Evolutionary conservation across 2,797 vertebrate genomes (phyloP).

Genomic region (Cuculus canorus): DNA sequence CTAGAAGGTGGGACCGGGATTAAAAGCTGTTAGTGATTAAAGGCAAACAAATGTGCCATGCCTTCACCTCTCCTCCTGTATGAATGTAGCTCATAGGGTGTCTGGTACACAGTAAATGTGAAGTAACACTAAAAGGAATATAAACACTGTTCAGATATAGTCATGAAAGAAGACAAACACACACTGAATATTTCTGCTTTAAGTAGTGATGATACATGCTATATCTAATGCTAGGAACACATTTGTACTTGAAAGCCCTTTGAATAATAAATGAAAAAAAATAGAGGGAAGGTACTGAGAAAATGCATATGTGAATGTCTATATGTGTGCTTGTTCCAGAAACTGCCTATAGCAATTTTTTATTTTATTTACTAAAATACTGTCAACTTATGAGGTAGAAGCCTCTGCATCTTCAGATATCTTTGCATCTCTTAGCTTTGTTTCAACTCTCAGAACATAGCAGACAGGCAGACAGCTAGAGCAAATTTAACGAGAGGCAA

Average conservation of each 20-base stretch:
- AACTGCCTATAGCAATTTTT: neutral
- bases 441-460: neutral
- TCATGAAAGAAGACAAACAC: neutral
- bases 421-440: neutral
- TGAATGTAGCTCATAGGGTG: neutral
- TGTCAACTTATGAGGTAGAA: neutral
- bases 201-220: neutral
- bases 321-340: neutral
- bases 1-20: neutral
- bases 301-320: neutral
- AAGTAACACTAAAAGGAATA: neutral
- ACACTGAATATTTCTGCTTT: neutral
- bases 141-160: neutral
- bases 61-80: neutral
- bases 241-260: neutral
- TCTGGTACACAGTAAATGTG: neutral
- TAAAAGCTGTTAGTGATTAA: neutral
- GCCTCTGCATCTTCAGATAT: neutral
- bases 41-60: fast-evolving
- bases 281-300: neutral
- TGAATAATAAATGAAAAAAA: neutral
- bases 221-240: neutral
- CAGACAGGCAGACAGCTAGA: neutral
- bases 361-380: neutral
- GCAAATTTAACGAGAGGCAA: neutral